These are phyloP conservation scores for Lepidocolaptes lacrymiger DNA, from an alignment of 2,797 vertebrate species.

Conservation along the genomic window DNA sequence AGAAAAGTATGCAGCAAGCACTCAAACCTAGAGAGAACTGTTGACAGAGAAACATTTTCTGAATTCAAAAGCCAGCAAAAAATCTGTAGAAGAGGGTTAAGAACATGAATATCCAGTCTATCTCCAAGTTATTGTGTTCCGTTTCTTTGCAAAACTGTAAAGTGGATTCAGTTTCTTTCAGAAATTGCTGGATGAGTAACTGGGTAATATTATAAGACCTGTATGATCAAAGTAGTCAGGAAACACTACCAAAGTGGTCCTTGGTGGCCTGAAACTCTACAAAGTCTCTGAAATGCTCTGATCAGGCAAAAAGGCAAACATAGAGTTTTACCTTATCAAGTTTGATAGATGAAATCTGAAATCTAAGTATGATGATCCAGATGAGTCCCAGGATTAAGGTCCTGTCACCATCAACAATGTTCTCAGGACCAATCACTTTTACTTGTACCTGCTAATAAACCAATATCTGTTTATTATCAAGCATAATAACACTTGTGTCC, in stretches of 20 bases:
- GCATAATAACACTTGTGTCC: not conserved
- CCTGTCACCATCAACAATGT: constrained; percentile 90
- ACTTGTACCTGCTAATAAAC: constrained; percentile 82
- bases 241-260: not conserved
- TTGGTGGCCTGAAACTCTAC: not conserved
- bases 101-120: not conserved
- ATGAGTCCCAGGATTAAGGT: constrained; percentile 90
- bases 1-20: not conserved
- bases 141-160: not conserved
- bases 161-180: not conserved
- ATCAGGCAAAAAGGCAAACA: not conserved
- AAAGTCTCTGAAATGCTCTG: not conserved
- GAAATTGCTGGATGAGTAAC: not conserved
- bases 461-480: not conserved
- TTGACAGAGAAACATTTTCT: not conserved
- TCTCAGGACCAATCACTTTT: constrained; percentile 91
- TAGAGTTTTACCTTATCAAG: constrained; percentile 82
- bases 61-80: not conserved
- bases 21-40: not conserved
- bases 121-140: not conserved
- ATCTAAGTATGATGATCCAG: constrained; percentile 94
- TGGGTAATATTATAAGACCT: not conserved
- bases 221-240: not conserved
- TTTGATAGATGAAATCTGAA: constrained; percentile 88
- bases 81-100: not conserved